Base-by-base conservation (phyloP, 2,113 vertebrate species). In the Phylloscopus trochiloides region DNA sequence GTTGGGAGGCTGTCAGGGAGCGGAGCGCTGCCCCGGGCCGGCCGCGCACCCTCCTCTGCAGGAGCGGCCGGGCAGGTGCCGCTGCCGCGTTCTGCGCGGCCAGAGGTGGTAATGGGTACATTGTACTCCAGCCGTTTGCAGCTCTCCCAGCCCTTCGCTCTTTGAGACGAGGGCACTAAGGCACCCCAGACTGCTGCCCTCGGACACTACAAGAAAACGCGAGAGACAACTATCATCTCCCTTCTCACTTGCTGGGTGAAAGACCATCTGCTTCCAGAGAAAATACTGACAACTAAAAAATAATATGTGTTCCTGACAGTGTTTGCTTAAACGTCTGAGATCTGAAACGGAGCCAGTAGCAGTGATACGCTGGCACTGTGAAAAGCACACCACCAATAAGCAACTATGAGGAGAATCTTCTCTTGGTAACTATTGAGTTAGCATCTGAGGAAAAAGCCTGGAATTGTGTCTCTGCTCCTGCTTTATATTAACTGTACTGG, bases 101-200 rank as follows among this genome's bases (percentile, higher is more conserved):
- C 7, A 0, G 4, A 4, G 59, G 17, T 4, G 14, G 26, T 1
- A 6, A 26, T 1, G 42, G 6, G 45, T 1, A 2, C 16, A 0
- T 1, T 1, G 12, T 0, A 2, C 16, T 7, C 9, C 6, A 1
- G 9, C 16, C 7, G 3, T 3, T 3, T 9, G 7, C 47, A 13
- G 22, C 1, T 19, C 59, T 54, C 29, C 32, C 72, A 17, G 26
- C 52, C 63, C n/a, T 5, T 10, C 29, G 1, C 28, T 5, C 21
- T 2, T 8, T 3, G 52, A 3, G 42, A n/a, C 1, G 1, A 31
- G 16, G 32, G 21, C 43, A 20, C 45, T 10, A 8, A 13, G 7
- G 5, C 58, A 9, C 3, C 40, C 28, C 38, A 0, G 1, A 1
- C 55, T 38, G 66, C 71, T 73, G 32, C 50, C 70, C 55, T 24